phyloP scores from a whole-genome alignment of 2,797 vertebrate genomes.

The Liasis olivaceus region DNA sequence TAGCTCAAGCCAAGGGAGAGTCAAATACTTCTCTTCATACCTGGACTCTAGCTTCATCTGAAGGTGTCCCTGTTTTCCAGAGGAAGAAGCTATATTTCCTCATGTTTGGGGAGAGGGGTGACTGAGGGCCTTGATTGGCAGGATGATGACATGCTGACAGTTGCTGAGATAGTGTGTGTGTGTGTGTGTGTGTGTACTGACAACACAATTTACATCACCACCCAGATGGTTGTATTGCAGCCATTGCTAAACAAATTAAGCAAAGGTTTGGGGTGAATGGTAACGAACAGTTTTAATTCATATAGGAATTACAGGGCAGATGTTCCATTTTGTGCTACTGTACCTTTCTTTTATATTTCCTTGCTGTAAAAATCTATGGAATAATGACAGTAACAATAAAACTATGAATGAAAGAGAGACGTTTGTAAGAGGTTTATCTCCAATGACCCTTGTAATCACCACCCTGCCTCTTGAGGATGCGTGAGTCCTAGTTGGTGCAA shows the following conservation, averaged over 20 bases:
- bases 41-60: not conserved
- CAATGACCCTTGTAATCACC: not conserved
- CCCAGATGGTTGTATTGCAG: not conserved
- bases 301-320: not conserved
- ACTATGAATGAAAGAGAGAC: too few species aligned
- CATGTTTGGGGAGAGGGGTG: not conserved
- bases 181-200: not conserved
- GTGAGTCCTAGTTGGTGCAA: not conserved
- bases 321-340: not conserved
- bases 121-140: not conserved
- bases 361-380: too few species aligned
- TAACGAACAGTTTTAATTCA: not conserved
- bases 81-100: not conserved
- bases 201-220: not conserved
- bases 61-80: not conserved
- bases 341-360: too few species aligned
- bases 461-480: not conserved
- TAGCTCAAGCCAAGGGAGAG: not conserved
- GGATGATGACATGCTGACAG: not conserved
- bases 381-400: too few species aligned
- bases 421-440: not conserved
- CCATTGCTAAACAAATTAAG: not conserved
- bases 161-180: not conserved
- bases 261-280: not conserved
- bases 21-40: not conserved